phyloP scores from a whole-genome alignment of 2,113 vertebrate species.

The Solenodon paradoxus region DNA sequence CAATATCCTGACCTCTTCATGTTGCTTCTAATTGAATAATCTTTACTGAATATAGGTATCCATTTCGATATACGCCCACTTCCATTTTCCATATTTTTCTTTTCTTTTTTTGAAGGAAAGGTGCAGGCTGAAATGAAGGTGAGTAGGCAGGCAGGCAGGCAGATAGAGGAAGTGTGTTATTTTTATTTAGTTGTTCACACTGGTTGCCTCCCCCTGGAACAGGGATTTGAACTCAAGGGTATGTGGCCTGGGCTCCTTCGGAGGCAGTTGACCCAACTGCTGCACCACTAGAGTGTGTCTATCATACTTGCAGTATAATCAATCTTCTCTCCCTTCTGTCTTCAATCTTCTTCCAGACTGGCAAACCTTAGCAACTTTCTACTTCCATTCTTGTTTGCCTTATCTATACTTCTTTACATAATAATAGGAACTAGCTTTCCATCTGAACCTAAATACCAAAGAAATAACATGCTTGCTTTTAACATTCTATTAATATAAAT shows the following conservation, averaged over 20 bases:
- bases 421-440: background rate
- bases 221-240: no score
- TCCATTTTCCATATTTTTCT: background rate
- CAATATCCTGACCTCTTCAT: background rate
- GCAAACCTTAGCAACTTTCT: background rate
- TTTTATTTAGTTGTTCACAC: no score
- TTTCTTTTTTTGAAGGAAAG: no score
- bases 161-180: no score
- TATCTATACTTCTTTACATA: background rate
- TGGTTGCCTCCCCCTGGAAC: no score
- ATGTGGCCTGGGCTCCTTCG: no score
- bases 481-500: background rate
- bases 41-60: background rate
- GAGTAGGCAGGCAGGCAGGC: no score
- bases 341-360: conserved; percentile 5
- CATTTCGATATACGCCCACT: background rate
- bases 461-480: background rate
- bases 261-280: no score
- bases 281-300: no score
- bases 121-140: no score
- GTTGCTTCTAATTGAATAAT: background rate
- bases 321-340: background rate
- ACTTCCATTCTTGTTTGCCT: background rate
- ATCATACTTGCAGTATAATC: background rate
- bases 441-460: background rate